phyloP scores from a whole-genome alignment of 2,888 invertebrate genomes.

The Drosophila koepferae region DNA sequence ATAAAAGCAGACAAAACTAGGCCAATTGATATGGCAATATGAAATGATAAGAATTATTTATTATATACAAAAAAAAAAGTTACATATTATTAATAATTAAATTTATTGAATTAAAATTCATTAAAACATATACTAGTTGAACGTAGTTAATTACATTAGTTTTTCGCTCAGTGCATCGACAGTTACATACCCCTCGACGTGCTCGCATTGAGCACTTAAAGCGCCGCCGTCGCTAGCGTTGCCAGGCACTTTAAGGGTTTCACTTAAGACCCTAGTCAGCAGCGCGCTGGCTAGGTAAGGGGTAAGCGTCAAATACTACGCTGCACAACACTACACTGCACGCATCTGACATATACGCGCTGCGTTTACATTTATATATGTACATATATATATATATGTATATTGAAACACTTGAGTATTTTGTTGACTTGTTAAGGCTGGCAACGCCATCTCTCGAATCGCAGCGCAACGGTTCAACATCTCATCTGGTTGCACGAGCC shows the following conservation, averaged over 20 bases:
- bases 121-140: background rate
- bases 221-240: slow-evolving; percentile 53
- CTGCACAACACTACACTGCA: slow-evolving; percentile 22
- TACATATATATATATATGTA: too few species aligned
- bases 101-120: too few species aligned
- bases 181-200: slow-evolving; percentile 20
- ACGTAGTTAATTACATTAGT: too few species aligned
- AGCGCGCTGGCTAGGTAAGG: slow-evolving; percentile 1
- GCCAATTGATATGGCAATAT: too few species aligned
- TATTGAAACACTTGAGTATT: slow-evolving; percentile 66
- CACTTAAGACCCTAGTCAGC: slow-evolving; percentile 65
- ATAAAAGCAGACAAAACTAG: too few species aligned
- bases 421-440: slow-evolving; percentile 69
- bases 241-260: slow-evolving; percentile 73
- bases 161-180: slow-evolving; percentile 36
- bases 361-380: slow-evolving; percentile 23
- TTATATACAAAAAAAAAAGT: too few species aligned
- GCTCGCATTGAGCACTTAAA: slow-evolving; percentile 63
- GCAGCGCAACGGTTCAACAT: slow-evolving; percentile 23
- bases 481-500: slow-evolving; percentile 40
- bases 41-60: too few species aligned
- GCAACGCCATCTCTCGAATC: slow-evolving; percentile 16
- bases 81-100: too few species aligned
- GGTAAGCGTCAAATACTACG: slow-evolving; percentile 13
- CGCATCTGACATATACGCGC: slow-evolving; percentile 10